Percentiles rank a stretch among this genome's conserved stretches.
Conservation (phyloP, 53 echinoderm and acorn worm genomes). For the Luidia sarsii region DNA sequence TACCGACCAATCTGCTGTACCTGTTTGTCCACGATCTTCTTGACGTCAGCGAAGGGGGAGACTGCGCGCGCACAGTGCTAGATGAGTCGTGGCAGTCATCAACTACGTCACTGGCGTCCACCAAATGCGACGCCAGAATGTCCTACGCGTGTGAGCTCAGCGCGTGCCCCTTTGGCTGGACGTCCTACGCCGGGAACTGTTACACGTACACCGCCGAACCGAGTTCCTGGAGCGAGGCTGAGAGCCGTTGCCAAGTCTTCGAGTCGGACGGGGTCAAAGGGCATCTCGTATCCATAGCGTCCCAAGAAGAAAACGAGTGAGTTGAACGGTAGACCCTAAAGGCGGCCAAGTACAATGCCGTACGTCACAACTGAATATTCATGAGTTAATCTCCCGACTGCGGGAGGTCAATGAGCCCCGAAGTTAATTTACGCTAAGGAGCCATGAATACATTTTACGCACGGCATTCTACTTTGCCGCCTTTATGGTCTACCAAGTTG, state of each 20-base stretch:
- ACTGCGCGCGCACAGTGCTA: background rate
- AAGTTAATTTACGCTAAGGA: too few relatives aligned
- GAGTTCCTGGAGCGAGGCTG: conserved; percentile 22
- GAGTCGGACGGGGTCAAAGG: background rate
- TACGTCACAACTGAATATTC: too few relatives aligned
- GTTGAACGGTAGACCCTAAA: too few relatives aligned
- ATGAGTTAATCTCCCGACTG: too few relatives aligned
- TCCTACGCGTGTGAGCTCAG: conserved; percentile 28
- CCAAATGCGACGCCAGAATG: background rate
- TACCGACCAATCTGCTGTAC: conserved; percentile 9
- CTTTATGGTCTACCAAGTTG: too few relatives aligned
- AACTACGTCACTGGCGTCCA: conserved; percentile 2
- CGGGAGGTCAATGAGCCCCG: too few relatives aligned
- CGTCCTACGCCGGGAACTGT: conserved; percentile 25
- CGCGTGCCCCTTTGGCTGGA: conserved; percentile 21
- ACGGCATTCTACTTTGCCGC: too few relatives aligned
- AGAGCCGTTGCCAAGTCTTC: conserved; percentile 14
- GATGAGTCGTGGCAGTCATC: background rate
- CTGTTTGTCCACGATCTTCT: conserved; percentile 1
- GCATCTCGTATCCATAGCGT: conserved; percentile 36
- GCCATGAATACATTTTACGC: too few relatives aligned
- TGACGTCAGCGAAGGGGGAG: conserved; percentile 10
- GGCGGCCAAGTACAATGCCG: too few relatives aligned
- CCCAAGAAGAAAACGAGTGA: conserved; percentile 20
- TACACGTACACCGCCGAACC: conserved; percentile 22